Percentiles rank a stretch among this genome's conserved stretches.
phyloP scores from a whole-genome alignment of 2,113 vertebrate genomes.

The Myotis lucifugus region DNA sequence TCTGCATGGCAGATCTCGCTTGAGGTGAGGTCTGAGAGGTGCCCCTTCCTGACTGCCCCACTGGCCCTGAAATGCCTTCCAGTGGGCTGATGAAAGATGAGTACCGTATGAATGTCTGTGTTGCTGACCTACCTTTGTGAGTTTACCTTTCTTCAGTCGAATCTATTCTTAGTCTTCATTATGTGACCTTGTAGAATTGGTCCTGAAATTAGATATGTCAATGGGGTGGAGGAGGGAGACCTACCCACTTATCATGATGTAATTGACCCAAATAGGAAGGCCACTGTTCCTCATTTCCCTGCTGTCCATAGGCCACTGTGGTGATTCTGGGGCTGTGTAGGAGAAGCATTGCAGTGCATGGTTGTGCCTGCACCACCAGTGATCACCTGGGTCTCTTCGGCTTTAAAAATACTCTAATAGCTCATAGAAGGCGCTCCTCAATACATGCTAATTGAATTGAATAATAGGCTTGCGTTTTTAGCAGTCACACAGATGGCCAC shows the following conservation, averaged over 20 bases:
- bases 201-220: not conserved
- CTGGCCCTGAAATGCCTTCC: not conserved
- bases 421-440: not conserved
- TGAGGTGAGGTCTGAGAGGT: not conserved
- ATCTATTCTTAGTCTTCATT: not conserved
- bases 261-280: not conserved
- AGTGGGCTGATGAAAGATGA: not conserved
- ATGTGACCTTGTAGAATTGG: not conserved
- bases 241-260: not conserved
- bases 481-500: not conserved
- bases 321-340: not conserved
- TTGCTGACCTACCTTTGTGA: not conserved
- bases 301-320: not conserved
- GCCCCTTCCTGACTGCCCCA: not conserved
- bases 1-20: not conserved
- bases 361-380: not conserved
- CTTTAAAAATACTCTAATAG: not conserved
- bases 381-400: not conserved
- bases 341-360: not conserved
- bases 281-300: not conserved
- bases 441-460: not conserved
- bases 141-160: not conserved
- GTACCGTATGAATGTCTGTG: not conserved
- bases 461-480: not conserved
- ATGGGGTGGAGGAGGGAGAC: not conserved